Percentiles rank a stretch among this genome's conserved stretches.
Evolutionary conservation across 1,140 invertebrate genomes (phyloP).

Genomic region (Pogonomyrmex californicus): DNA sequence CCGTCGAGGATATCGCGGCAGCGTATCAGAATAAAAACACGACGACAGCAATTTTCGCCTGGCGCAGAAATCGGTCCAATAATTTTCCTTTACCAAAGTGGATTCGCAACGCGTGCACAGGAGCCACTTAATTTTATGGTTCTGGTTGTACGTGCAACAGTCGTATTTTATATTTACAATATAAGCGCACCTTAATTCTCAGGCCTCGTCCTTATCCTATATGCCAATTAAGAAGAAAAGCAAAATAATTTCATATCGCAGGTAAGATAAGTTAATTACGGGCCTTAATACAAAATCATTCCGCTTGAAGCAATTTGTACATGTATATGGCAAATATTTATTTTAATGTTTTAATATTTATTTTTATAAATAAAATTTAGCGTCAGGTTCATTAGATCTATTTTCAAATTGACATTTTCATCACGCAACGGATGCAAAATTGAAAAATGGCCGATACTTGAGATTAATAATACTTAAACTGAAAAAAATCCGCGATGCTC

Average conservation of each 20-base stretch:
- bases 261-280: conserved; percentile 12
- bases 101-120: conserved; percentile 42
- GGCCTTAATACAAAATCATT: not conserved
- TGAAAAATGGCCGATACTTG: not conserved
- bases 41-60: conserved; percentile 51
- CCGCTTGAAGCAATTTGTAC: not conserved
- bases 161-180: conserved; percentile 39
- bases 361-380: not conserved
- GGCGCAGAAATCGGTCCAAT: conserved; percentile 38
- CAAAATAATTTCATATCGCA: conserved; percentile 7
- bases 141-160: conserved; percentile 1
- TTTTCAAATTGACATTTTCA: not conserved
- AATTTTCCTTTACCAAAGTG: conserved; percentile 54
- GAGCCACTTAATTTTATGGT: conserved; percentile 56
- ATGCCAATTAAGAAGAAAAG: conserved; percentile 25
- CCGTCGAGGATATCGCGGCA: conserved; percentile 17
- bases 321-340: not conserved
- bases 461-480: conserved; percentile 15
- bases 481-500: not conserved
- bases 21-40: conserved; percentile 47
- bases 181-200: conserved; percentile 26
- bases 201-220: not conserved
- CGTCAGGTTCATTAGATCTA: not conserved
- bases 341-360: not conserved
- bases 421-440: not conserved